Conservation (phyloP, 2,797 vertebrate genomes). For the Lophius americanus region DNA sequence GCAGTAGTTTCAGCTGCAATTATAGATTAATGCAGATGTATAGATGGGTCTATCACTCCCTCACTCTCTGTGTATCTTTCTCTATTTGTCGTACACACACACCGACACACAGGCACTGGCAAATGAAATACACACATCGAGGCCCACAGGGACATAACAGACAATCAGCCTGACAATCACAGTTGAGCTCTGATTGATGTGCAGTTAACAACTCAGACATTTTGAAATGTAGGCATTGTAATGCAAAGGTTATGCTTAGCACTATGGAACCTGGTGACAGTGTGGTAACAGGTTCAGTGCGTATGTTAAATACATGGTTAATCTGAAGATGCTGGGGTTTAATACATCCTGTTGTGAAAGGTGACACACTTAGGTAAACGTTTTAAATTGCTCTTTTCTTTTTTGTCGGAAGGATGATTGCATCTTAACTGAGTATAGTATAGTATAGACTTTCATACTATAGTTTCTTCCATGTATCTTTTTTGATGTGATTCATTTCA, state of each 20-base stretch:
- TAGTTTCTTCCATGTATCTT: constrained; percentile 59
- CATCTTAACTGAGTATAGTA: too few species aligned
- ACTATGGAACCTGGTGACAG: neutral
- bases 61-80: constrained; percentile 1
- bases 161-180: constrained; percentile 77
- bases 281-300: neutral
- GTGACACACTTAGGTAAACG: neutral
- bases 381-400: neutral
- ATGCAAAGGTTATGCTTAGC: constrained; percentile 39
- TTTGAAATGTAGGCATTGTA: constrained; percentile 43
- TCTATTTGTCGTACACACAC: constrained; percentile 2
- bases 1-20: constrained; percentile 65
- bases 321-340: neutral
- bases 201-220: constrained; percentile 54
- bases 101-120: constrained; percentile 30
- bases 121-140: constrained; percentile 55
- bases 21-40: constrained; percentile 71
- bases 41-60: constrained; percentile 55
- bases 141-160: constrained; percentile 59
- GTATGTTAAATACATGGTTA: neutral
- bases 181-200: constrained; percentile 76
- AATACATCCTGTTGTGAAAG: constrained; percentile 8
- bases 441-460: constrained; percentile 39
- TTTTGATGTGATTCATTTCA: constrained; percentile 71
- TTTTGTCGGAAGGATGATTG: neutral